phyloP scores from a whole-genome alignment of 2,888 invertebrate species.

The Eumacrocentrus americanus region DNA sequence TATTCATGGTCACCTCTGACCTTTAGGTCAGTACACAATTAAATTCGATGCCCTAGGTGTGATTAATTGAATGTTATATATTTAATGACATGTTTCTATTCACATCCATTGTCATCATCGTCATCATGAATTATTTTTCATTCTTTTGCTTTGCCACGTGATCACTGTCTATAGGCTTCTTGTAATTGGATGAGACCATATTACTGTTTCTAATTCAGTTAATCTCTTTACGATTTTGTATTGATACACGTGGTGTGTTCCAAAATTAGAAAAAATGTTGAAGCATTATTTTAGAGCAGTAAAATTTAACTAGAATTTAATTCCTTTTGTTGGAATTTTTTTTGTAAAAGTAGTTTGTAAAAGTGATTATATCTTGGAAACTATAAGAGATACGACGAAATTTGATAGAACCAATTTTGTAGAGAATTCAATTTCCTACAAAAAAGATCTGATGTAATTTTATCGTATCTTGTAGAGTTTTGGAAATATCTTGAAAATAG shows the following conservation, averaged over 20 bases:
- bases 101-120: background rate
- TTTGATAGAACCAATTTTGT: too few species aligned
- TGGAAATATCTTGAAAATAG: too few species aligned
- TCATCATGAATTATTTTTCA: background rate
- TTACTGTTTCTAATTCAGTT: constrained; percentile 46
- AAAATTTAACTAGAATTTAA: background rate
- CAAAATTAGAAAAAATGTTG: background rate
- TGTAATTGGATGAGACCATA: constrained; percentile 55
- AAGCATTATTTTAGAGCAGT: background rate
- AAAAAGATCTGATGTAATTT: too few species aligned
- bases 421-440: too few species aligned
- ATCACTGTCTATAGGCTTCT: constrained; percentile 43
- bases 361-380: too few species aligned
- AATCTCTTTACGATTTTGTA: constrained; percentile 43
- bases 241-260: background rate
- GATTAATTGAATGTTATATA: background rate
- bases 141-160: background rate
- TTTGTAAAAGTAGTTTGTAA: too few species aligned
- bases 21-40: background rate
- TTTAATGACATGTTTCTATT: background rate
- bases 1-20: constrained; percentile 1
- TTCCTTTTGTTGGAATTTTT: too few species aligned
- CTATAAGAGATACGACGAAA: too few species aligned
- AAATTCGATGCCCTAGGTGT: too few species aligned
- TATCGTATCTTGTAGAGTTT: too few species aligned